Evolutionary conservation across 2,797 vertebrate genomes (phyloP).

Genomic region (Coracias cyanogaster): DNA sequence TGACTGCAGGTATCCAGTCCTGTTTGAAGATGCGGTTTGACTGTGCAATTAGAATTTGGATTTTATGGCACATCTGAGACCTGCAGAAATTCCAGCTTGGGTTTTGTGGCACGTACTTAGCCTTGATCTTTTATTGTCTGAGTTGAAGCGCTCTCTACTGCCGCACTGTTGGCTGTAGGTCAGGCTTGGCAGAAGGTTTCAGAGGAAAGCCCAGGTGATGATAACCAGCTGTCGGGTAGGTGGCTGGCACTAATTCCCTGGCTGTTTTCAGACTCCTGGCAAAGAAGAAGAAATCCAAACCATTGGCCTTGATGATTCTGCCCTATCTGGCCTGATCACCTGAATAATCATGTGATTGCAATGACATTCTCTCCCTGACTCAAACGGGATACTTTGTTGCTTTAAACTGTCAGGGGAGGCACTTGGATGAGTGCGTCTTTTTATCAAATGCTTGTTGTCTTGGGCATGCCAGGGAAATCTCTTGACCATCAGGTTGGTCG

Average conservation of each 20-base stretch:
- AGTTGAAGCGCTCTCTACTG: background rate
- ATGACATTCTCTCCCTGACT: background rate
- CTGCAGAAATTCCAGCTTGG: background rate
- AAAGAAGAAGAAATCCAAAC: background rate
- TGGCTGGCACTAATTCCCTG: background rate
- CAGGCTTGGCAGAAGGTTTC: background rate
- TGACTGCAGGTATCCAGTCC: background rate
- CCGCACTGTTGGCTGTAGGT: background rate
- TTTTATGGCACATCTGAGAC: background rate
- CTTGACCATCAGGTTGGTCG: background rate
- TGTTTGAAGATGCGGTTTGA: background rate
- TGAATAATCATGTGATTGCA: background rate
- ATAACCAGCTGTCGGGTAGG: background rate
- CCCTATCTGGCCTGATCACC: background rate
- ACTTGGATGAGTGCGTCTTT: background rate
- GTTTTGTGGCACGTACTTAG: background rate
- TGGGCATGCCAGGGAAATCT: background rate
- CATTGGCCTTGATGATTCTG: background rate
- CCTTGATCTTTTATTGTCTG: background rate
- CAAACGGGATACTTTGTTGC: background rate
- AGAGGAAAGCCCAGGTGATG: background rate
- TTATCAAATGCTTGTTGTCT: background rate
- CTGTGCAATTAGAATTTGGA: background rate
- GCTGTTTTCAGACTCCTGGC: background rate
- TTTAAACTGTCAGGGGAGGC: background rate